A percentile compares a stretch with the other conserved stretches of the same genome.
Evolutionary conservation across 2,797 vertebrate species (phyloP).

Genomic region (Parauchenoglanis ngamensis): DNA sequence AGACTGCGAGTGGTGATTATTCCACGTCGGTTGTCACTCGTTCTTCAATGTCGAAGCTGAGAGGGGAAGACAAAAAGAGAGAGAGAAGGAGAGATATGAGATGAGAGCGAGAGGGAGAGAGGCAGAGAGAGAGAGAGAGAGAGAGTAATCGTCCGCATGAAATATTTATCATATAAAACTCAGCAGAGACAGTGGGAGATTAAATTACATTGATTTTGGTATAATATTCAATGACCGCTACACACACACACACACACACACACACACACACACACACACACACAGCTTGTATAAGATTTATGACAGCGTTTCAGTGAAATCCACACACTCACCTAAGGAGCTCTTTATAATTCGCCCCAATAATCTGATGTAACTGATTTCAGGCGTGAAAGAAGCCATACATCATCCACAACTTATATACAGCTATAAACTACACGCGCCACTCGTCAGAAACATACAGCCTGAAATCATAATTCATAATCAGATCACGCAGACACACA

Average conservation of each 20-base stretch:
- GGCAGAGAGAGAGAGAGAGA: not conserved
- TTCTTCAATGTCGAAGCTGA: not conserved
- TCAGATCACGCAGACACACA: not conserved
- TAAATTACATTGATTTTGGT: conserved; percentile 56
- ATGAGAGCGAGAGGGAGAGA: not conserved
- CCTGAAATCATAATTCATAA: not conserved
- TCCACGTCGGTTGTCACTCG: not conserved
- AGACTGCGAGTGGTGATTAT: not conserved
- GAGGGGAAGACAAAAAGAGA: not conserved
- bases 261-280: conserved; percentile 21
- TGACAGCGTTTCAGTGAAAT: conserved; percentile 39
- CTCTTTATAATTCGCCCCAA: conserved; percentile 29
- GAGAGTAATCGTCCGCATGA: conserved; percentile 29
- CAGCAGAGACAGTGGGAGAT: conserved; percentile 41
- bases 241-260: conserved; percentile 18
- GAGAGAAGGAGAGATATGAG: not conserved
- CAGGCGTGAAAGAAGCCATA: conserved; percentile 23
- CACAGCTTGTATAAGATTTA: conserved; percentile 42
- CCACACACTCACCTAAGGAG: conserved; percentile 36
- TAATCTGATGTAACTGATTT: conserved; percentile 29
- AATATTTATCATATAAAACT: conserved; percentile 53
- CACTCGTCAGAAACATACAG: not conserved
- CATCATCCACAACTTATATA: conserved; percentile 9
- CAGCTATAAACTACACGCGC: not conserved
- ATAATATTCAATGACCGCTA: conserved; percentile 43